A percentile compares a stretch with the other conserved stretches of the same genome.
Evolutionary conservation across 1,140 invertebrate species (phyloP).

Genomic region (Brachystomella parvula): DNA sequence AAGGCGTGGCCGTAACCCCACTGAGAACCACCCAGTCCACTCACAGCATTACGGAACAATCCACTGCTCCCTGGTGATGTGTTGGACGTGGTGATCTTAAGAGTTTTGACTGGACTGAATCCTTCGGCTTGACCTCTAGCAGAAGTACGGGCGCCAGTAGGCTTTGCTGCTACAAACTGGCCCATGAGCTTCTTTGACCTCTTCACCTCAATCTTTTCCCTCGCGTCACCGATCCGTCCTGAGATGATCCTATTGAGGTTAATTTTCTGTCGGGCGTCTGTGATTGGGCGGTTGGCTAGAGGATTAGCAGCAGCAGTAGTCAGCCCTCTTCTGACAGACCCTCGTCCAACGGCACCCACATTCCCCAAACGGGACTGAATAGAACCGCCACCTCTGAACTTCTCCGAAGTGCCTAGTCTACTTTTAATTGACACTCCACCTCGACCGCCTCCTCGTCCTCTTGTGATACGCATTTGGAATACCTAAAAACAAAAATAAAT

Average conservation of each 20-base stretch:
- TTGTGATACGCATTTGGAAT: neutral
- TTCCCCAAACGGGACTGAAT: conserved; percentile 9
- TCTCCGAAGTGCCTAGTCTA: neutral
- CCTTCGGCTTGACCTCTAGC: neutral
- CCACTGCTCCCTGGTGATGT: neutral
- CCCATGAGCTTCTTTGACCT: neutral
- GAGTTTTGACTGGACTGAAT: neutral
- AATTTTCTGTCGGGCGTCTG: conserved; percentile 17
- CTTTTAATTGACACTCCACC: neutral
- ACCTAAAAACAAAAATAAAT: neutral
- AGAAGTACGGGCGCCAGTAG: too few species aligned
- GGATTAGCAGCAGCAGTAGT: neutral
- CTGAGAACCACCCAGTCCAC: conserved; percentile 9
- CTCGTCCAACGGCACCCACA: neutral
- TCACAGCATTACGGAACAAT: conserved; percentile 15
- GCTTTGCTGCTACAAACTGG: neutral
- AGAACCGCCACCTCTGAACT: neutral
- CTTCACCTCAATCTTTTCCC: conserved; percentile 2
- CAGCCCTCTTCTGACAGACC: neutral
- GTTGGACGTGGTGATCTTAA: conserved; percentile 9
- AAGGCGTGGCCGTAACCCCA: neutral
- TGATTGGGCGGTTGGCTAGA: neutral
- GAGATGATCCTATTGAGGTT: neutral
- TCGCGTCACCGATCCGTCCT: conserved; percentile 8
- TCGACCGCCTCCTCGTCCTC: neutral